Base-by-base conservation (phyloP, 2,888 invertebrate genomes). In the Crioceris asparagi region DNA sequence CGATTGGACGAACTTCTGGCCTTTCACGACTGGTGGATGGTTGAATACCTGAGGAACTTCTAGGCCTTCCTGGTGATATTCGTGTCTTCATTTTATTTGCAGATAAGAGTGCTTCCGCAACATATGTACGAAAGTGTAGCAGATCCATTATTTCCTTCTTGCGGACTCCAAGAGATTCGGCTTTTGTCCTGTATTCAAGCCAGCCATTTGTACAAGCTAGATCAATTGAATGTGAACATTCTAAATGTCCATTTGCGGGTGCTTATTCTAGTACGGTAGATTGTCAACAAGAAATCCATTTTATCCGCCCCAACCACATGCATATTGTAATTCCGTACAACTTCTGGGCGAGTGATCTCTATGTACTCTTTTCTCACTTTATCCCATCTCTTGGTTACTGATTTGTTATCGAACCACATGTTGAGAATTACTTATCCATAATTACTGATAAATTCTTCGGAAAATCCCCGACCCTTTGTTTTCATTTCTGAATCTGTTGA, bases 381-480 rank as follows among this genome's bases (percentile, higher is more conserved):
- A 21, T 21, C 8, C 6, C 6, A 21, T 7, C 6, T 8, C 21
- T 7, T 21, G 8, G 21, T 36, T 36, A 35, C 26, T 14, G 30
- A 6, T 18, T 35, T 26, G 19, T 35, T 29, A 19, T 30, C 25
- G 19, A 31, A 27, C 44, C 38, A 43, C 26, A 38, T 40, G 23
- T 36, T 40, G 11, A 40, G 32, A 21, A 43, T 27, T 6, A 43
- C 38, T 36, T 43, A 25, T 16, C 39, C 44, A 32, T 44, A 43
- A 8, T 23, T 16, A 40, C 45, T 49, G 14, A 41, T 23, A 16
- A 47, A 11, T 40, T 50, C 43, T 29, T 48, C 45, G 10, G 33
- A 26, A 30, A 37, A 35, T 11, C 46, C 49, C 27, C 45, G 32
- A 12, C 26, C 30, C 23, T 41, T 45, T 26, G 40, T 43, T 30